Base-by-base conservation (phyloP, 2,888 invertebrate species). In the Drosophila borealis region DNA sequence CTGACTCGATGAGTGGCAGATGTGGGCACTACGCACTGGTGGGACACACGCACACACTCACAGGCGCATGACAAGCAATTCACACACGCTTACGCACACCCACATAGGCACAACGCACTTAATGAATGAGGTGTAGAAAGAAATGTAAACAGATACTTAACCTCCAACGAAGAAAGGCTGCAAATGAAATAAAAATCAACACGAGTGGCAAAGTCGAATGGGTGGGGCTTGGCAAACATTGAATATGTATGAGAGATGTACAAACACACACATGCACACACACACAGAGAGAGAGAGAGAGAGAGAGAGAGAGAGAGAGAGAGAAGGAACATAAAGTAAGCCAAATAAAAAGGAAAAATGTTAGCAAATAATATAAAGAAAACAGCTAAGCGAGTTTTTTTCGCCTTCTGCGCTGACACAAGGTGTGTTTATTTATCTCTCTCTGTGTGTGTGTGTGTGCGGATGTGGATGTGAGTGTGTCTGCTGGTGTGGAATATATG, bases 91-190 rank as follows among this genome's bases (percentile, higher is more conserved):
- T n/a, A 72, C 65, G 63, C 48, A 39, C 60, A 41, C 41, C 42
- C 54, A 34, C 53, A 70, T 19, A 13, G 13, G 29, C 10, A 36
- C 10, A 44, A 69, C 61, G 48, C 78, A 75, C 75, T 75, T 81
- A 80, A 80, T 80, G 82, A 80, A 74, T 74, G 67, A 80, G 78
- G 75, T 81, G 83, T 75, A 82, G 70, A 80, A 78, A 73, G 75
- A 78, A 80, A 75, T 75, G 78, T 76, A 80, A 81, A 81, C 83
- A 80, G 78, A 82, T 80, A 82, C 81, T 81, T 81, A 82, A 82
- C 83, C 83, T 78, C 81, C 70, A 78, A 64, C 64, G 57, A 68
- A 66, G 67, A 81, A 79, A 81, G 74, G 76, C 81, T 65, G 80
- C 68, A 70, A 79, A 76, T 55, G 70, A 81, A 80, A 80, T 78